Evolutionary conservation across 2,797 vertebrate species (phyloP).

Genomic region (Bufotes viridis): DNA sequence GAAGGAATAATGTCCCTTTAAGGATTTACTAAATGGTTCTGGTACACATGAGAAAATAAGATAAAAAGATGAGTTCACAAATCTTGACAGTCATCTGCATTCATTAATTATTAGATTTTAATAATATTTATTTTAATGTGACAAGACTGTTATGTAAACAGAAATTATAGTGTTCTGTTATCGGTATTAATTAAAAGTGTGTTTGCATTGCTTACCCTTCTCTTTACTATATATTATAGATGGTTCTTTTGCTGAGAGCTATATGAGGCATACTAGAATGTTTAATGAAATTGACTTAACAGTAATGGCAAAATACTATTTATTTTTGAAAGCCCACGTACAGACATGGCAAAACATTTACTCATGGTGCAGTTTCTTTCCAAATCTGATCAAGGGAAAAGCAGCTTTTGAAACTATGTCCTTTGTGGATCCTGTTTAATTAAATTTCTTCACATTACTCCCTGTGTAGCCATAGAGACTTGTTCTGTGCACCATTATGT

Average conservation of each 20-base stretch:
- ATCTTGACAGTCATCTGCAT: not conserved
- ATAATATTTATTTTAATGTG: constrained; percentile 47
- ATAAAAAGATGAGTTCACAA: constrained; percentile 18
- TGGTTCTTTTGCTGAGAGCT: not conserved
- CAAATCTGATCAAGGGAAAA: constrained; percentile 22
- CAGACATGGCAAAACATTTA: not conserved
- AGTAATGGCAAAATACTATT: not conserved
- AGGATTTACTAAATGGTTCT: constrained; percentile 19
- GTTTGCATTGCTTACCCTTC: not conserved
- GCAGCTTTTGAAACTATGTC: constrained; percentile 35
- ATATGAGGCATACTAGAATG: not conserved
- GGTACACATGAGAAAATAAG: constrained; percentile 16
- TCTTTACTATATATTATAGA: not conserved
- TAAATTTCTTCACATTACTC: constrained; percentile 38
- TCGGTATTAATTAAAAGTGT: constrained; percentile 34
- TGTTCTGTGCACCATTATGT: constrained; percentile 48
- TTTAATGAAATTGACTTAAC: constrained; percentile 3
- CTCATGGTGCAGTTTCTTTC: not conserved
- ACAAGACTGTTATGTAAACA: constrained; percentile 45
- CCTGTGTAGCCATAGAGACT: constrained; percentile 34
- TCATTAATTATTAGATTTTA: constrained; percentile 29
- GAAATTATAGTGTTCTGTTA: constrained; percentile 10
- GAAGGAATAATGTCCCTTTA: constrained; percentile 12
- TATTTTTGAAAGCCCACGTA: constrained; percentile 19
- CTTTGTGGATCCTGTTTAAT: constrained; percentile 37